Evolutionary conservation across 2,113 vertebrate species (phyloP).

Genomic region (Neoarius graeffei): DNA sequence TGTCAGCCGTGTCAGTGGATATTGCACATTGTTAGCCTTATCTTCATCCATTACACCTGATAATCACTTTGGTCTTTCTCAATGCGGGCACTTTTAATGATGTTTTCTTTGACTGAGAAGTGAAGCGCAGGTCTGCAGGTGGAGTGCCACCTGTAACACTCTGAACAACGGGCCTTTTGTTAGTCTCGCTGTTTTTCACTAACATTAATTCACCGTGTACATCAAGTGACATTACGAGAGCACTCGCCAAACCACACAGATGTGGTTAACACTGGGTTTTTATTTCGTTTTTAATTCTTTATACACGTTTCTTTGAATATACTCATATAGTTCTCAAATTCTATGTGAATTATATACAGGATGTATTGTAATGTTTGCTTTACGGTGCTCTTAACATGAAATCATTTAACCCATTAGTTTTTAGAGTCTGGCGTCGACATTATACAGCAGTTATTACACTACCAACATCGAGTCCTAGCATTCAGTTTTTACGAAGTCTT

Average conservation of each 20-base stretch:
- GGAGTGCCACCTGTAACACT: background rate
- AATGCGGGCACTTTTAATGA: constrained; percentile 1
- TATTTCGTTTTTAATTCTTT: background rate
- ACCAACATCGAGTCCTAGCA: background rate
- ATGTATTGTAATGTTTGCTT: background rate
- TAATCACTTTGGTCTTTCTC: background rate
- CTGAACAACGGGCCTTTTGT: constrained; percentile 36
- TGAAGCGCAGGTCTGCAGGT: constrained; percentile 4
- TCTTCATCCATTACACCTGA: constrained; percentile 15
- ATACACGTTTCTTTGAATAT: background rate
- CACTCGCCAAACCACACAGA: background rate
- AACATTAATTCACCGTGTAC: constrained; percentile 8
- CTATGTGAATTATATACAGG: background rate
- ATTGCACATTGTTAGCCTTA: background rate
- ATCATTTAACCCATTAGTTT: background rate
- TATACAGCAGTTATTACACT: background rate
- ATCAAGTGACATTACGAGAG: constrained; percentile 41
- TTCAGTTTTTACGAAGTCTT: background rate
- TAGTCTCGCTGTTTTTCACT: background rate
- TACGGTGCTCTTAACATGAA: background rate
- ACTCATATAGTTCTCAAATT: background rate
- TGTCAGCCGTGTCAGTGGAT: background rate
- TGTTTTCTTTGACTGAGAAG: constrained; percentile 14
- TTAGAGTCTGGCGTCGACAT: background rate
- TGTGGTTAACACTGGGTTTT: background rate